Base-by-base conservation (phyloP, 2,888 invertebrate genomes). In the Eulithis prunata region DNA sequence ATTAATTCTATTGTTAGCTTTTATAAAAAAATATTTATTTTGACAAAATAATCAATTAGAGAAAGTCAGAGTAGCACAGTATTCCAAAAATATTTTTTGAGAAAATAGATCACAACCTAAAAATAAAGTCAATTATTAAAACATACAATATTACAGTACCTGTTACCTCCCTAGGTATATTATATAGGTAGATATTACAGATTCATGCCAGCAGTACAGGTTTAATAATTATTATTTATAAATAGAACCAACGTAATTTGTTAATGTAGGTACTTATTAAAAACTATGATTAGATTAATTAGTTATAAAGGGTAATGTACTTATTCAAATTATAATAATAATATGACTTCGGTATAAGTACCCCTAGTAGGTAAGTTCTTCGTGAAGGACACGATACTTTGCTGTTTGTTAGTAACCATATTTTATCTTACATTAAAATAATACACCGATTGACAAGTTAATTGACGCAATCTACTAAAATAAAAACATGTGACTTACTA, bases 391-490 rank as follows among this genome's bases (percentile, higher is more conserved):
- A 62, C 54, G 5, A n/a, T 53, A 8, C 54, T 32, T 43, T 41
- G 38, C 45, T 63, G 53, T 64, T 64, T 55, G 43, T 66, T 51
- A 47, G 36, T 55, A 51, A n/a, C 43, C 62, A 56, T 65, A 55
- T 62, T 47, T 57, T 41, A 66, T 55, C 62, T 60, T 60, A 69
- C 12, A 62, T 64, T 62, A 43, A 71, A 62, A 70, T 60, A 52
- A 71, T 67, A 70, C 65, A 72, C 72, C 71, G 82, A 89, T 91
- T 92, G 91, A 92, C 91, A 83, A 76, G 74, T 82, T 92, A 92
- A 92, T 92, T 92, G 92, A 92, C 91, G 85, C 83, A 85, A 87
- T 86, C 75, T 76, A 62, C 55, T 47, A 57, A 64, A 83, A 87
- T 82, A 82, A 75, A 75, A 72, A 71, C 57, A 58, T 60, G 68